phyloP scores from a whole-genome alignment of 2,888 invertebrate genomes.

The Pristionchus arcanus region DNA sequence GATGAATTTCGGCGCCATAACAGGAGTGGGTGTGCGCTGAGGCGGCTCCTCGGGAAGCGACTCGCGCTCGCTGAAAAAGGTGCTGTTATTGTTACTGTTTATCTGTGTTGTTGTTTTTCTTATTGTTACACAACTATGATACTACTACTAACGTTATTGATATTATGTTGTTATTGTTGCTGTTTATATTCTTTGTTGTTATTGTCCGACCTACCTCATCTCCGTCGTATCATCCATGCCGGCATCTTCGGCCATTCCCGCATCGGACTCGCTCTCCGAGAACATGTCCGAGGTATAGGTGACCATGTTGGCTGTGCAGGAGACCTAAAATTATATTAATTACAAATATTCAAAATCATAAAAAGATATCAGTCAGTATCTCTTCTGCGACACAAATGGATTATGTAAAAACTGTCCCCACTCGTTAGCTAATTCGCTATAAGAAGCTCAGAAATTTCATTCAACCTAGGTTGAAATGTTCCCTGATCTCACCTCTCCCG shows the following conservation, averaged over 20 bases:
- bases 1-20: conserved; percentile 79
- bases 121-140: background rate
- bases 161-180: no score
- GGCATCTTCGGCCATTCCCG: conserved; percentile 71
- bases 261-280: conserved; percentile 76
- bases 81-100: background rate
- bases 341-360: no score
- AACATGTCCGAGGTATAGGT: conserved; percentile 78
- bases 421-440: no score
- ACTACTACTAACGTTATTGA: no score
- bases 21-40: conserved; percentile 77
- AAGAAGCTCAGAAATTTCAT: no score
- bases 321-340: conserved; percentile 58
- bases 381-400: no score
- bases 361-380: no score
- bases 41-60: conserved; percentile 70
- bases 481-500: conserved; percentile 76
- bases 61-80: conserved; percentile 63
- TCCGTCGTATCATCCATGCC: conserved; percentile 64
- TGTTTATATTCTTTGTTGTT: no score
- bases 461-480: no score
- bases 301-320: conserved; percentile 79
- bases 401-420: no score
- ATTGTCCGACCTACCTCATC: conserved; percentile 44
- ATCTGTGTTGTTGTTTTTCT: background rate